Percentiles rank a stretch among this genome's conserved stretches.
Evolutionary conservation across 1,140 invertebrate species (phyloP).

Genomic region (Brachionus plicatilis): DNA sequence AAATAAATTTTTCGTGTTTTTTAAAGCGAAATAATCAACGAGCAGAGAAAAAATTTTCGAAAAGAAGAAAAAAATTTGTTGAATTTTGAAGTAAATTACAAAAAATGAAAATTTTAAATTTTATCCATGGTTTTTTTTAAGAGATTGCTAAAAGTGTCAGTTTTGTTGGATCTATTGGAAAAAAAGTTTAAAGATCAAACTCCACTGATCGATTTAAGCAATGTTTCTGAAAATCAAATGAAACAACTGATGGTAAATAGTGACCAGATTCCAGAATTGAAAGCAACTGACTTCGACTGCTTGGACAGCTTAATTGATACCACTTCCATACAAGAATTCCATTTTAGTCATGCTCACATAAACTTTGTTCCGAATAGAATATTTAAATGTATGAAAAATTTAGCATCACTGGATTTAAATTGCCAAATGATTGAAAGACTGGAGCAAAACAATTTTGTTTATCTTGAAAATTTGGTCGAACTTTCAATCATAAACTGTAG

Average conservation of each 20-base stretch:
- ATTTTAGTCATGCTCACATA: not conserved
- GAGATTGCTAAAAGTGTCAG: not conserved
- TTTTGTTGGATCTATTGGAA: not conserved
- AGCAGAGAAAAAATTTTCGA: not conserved
- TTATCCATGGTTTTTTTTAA: not conserved
- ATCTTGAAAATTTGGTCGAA: not conserved
- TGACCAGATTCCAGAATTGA: not conserved
- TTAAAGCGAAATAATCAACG: not conserved
- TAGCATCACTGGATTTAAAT: not conserved
- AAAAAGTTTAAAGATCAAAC: not conserved
- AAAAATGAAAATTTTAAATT: not conserved
- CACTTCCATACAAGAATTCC: not conserved
- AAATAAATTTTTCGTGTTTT: not conserved
- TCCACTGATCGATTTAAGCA: not conserved
- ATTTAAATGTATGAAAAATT: not conserved
- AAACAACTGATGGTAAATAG: not conserved
- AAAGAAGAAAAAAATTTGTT: conserved; percentile 20
- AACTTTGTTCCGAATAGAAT: not conserved
- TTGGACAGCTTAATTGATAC: not conserved
- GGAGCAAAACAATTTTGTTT: not conserved
- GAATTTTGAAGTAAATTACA: not conserved
- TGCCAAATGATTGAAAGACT: not conserved
- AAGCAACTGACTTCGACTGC: not conserved
- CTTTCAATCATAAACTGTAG: not conserved
- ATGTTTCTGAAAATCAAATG: not conserved